Evolutionary conservation across 2,888 invertebrate genomes (phyloP).

Genomic region (Troides oblongomaculatus): DNA sequence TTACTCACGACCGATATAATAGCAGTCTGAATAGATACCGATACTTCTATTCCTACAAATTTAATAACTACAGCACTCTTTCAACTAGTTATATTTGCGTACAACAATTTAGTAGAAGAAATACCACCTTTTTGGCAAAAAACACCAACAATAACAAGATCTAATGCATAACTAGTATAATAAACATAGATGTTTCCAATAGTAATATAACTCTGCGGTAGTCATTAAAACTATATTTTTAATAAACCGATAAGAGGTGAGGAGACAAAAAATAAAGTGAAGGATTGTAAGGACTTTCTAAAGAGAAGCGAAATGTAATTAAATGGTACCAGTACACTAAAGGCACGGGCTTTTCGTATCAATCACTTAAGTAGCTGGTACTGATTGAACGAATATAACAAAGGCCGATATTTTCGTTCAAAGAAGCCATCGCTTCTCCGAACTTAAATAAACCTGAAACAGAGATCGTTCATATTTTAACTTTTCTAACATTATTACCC

Average conservation of each 20-base stretch:
- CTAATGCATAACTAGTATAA: too few species aligned
- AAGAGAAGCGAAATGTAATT: conserved; percentile 29
- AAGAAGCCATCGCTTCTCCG: conserved; percentile 27
- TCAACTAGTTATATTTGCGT: too few species aligned
- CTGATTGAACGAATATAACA: conserved; percentile 70
- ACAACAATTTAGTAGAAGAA: too few species aligned
- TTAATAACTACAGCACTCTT: too few species aligned
- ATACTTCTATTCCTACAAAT: too few species aligned
- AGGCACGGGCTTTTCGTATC: conserved; percentile 71
- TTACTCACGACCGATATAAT: too few species aligned
- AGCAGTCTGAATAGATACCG: too few species aligned
- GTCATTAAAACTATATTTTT: not conserved
- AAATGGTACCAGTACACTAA: conserved; percentile 62
- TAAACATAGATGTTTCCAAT: too few species aligned
- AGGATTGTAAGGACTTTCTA: conserved; percentile 20
- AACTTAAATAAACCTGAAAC: conserved; percentile 29
- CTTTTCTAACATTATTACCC: conserved; percentile 41
- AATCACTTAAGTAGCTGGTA: conserved; percentile 75
- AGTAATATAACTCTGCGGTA: not conserved
- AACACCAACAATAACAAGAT: too few species aligned
- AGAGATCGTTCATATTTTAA: conserved; percentile 22
- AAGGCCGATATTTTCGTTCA: conserved; percentile 37
- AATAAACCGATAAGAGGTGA: not conserved
- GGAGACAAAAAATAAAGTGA: conserved; percentile 16
- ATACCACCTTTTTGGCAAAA: too few species aligned